Base-by-base conservation (phyloP, 1,140 invertebrate species). In the Drosophila prosaltans region DNA sequence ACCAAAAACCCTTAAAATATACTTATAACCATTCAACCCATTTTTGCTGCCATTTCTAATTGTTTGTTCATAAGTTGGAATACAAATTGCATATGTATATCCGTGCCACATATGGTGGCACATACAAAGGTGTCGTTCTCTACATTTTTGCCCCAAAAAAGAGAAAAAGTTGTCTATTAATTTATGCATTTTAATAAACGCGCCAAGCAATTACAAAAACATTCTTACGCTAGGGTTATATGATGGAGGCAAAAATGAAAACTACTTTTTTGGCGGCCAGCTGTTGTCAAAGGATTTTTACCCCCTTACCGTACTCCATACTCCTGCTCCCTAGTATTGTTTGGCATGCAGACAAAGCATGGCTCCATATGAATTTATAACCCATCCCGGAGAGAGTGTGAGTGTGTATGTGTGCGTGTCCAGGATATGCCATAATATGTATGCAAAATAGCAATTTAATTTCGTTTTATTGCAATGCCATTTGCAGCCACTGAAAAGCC, bases 371-470 rank as follows among this genome's bases (percentile, higher is more conserved):
- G 76, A 82, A 80, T 80, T 80, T 78, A 78, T 89, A 69, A 51
- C 28, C 45, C 51, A 9, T 57, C 2, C 11, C 57, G 62, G 32
- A 45, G 7, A 40, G 72, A 51, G 63, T 59, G 45, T 67, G 41
- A 26, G 67, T 8, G 26, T 28, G 72, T 62, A 69, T 72, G 43
- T 67, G 58, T 62, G 54, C 36, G 62, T 75, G 74, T 71, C 75
- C 76, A 69, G 76, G 76, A 72, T 70, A 73, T 64, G 54, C 65
- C 79, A 80, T 75, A 76, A 74, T 82, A 70, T 80, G 78, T 81
- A 89, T 89, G 84, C 84, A 89, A 89, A 88, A 88, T 78, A 89
- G 84, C 84, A 89, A 89, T 89, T 89, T 89, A 89, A 89, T 89
- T 89, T 89, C 80, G 78, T 89, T 89, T 89, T 89, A 89, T 84